Evolutionary conservation across 2,797 vertebrate species (phyloP), one percentile per base, ranked within the genome.

Genomic region (Melanotaenia maccullochi): DNA sequence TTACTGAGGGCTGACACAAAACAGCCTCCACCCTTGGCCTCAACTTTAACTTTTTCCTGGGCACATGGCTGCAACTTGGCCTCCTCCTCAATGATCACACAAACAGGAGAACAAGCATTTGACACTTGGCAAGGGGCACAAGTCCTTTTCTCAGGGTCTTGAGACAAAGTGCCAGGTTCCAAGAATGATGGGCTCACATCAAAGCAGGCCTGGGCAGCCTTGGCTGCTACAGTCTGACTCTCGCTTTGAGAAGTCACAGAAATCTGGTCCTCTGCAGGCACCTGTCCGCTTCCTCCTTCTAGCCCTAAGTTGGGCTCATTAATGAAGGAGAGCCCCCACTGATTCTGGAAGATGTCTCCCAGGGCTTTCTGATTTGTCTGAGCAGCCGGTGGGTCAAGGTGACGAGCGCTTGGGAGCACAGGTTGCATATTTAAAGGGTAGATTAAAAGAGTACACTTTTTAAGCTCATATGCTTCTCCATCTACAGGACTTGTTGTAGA

Each of bases 361-460:
- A 99, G 93, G 90, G 95, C 96, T 93, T 99, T 98, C 94, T 98
- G 97, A 96, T 96, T 97, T 75, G 96, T 92, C 91, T 95, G 96
- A 78, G 95, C 95, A 75, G 91, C 84, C 67, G 90, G 92, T 28
- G 44, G 96, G 61, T 94, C 89, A 56, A 94, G 90, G 81, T 94
- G 95, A 65, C 94, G 92, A 78, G 94, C 90, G 52, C 96, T 97
- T 81, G 97, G 95, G 75, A 98, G 95, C 91, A 96, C 93, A 82
- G 96, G 95, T 97, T 99, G 97, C 97, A 99, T 99, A 99, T 97
- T 98, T 94, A 96, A 97, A 93, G 97, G 96, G 91, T 97, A 99
- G 93, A 97, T 96, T 89, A 98, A 97, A 94, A 97, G 96, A 94
- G 96, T 96, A 87, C 96, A 95, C 91, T 98, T 99, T 89, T 96